A percentile compares a stretch with the other conserved stretches of the same genome.
These are phyloP conservation scores for Acanthochromis polyacanthus DNA, from an alignment of 2,113 vertebrate genomes.

Conservation along the genomic window DNA sequence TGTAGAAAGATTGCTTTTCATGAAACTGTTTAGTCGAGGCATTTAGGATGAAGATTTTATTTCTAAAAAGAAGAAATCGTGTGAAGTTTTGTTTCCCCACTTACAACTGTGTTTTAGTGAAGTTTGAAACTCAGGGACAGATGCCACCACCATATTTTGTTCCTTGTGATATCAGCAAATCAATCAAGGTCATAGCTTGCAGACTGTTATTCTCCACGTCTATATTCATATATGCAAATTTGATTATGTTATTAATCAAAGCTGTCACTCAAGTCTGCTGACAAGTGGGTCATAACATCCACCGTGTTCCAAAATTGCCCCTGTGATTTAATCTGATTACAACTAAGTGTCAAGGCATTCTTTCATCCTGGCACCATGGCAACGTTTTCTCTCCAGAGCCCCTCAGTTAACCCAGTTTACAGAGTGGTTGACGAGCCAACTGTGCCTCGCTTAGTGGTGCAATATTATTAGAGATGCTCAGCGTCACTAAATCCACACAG, in stretches of 20 bases:
- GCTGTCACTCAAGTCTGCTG: conserved; percentile 52
- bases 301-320: background rate
- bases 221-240: conserved; percentile 46
- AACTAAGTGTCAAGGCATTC: conserved; percentile 21
- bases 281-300: conserved; percentile 51
- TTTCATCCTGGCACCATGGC: background rate
- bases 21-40: too few species aligned
- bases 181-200: conserved; percentile 38
- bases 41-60: too few species aligned
- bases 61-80: too few species aligned
- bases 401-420: conserved; percentile 32
- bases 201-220: conserved; percentile 11
- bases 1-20: too few species aligned
- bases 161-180: conserved; percentile 7
- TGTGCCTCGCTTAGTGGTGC: background rate
- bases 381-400: conserved; percentile 15
- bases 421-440: background rate
- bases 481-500: conserved; percentile 5
- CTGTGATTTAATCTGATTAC: conserved; percentile 42
- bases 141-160: background rate
- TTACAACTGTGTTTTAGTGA: too few species aligned
- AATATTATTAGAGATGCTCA: background rate
- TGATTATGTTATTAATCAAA: conserved; percentile 63
- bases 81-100: too few species aligned
- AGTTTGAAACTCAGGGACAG: background rate